phyloP scores from a whole-genome alignment of 2,113 vertebrate genomes.

The Ranitomeya variabilis region DNA sequence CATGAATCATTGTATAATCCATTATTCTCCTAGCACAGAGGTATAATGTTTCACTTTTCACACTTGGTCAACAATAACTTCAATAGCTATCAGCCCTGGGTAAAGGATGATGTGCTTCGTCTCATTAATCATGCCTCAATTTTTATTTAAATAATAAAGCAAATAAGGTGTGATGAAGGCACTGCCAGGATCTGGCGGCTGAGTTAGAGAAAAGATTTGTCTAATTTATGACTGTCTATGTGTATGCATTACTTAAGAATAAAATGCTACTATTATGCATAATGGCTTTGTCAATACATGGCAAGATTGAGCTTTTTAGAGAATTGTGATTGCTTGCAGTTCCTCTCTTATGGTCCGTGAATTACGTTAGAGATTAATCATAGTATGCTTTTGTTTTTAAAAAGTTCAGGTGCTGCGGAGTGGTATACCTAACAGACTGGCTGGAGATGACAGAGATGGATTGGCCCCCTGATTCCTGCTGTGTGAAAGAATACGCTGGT shows the following conservation, averaged over 20 bases:
- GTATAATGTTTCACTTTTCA: conserved; percentile 14
- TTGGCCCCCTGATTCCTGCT: conserved; percentile 97
- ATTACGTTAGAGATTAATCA: conserved; percentile 40
- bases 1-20: conserved; percentile 16
- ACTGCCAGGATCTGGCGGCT: not conserved
- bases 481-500: conserved; percentile 90
- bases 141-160: conserved; percentile 43
- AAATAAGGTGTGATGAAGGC: conserved; percentile 34
- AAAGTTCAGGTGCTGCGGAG: conserved; percentile 96
- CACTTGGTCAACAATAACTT: conserved; percentile 33
- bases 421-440: conserved; percentile 98
- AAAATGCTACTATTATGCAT: conserved; percentile 36
- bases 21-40: conserved; percentile 7
- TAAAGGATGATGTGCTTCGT: conserved; percentile 28
- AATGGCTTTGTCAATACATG: conserved; percentile 49
- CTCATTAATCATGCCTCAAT: conserved; percentile 26
- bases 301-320: conserved; percentile 26
- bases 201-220: conserved; percentile 1
- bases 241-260: conserved; percentile 9
- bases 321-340: conserved; percentile 21
- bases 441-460: conserved; percentile 98
- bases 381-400: conserved; percentile 62
- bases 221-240: conserved; percentile 22
- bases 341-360: conserved; percentile 49
- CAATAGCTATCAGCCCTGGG: not conserved